A percentile compares a stretch with the other conserved stretches of the same genome.
Conservation (phyloP, 1,140 invertebrate species). For the Thaumatotibia leucotreta region DNA sequence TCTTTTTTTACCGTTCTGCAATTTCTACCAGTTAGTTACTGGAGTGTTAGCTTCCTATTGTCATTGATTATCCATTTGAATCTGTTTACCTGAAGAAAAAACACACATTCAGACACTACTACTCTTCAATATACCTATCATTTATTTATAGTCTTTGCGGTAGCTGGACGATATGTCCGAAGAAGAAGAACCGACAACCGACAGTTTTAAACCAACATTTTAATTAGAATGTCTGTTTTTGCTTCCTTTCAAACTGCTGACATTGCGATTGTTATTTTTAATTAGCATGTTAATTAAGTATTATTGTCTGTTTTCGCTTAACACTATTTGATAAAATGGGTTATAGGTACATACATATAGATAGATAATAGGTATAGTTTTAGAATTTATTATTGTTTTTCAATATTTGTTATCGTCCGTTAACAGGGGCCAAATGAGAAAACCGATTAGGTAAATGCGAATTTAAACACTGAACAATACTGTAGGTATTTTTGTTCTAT, state of each 20-base stretch:
- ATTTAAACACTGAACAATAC: too few relatives aligned
- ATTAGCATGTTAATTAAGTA: not conserved
- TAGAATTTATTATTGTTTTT: too few relatives aligned
- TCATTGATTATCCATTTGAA: not conserved
- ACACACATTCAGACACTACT: not conserved
- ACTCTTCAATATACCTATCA: too few relatives aligned
- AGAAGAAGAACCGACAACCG: too few relatives aligned
- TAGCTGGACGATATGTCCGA: too few relatives aligned
- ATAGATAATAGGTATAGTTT: not conserved
- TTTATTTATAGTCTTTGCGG: too few relatives aligned
- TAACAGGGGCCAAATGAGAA: too few relatives aligned
- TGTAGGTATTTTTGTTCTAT: too few relatives aligned
- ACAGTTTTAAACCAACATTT: too few relatives aligned
- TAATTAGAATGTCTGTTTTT: not conserved
- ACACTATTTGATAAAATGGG: not conserved
- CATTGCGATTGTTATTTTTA: not conserved
- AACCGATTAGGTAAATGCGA: too few relatives aligned
- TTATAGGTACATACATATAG: too few relatives aligned
- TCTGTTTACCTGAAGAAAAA: not conserved
- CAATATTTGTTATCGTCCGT: too few relatives aligned
- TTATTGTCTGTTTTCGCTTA: not conserved
- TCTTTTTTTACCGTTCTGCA: constrained; percentile 19
- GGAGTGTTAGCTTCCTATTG: not conserved
- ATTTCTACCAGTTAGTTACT: not conserved
- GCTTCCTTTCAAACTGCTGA: not conserved